Conservation (phyloP, 1,140 invertebrate species). For the Diachasma alloeum region DNA sequence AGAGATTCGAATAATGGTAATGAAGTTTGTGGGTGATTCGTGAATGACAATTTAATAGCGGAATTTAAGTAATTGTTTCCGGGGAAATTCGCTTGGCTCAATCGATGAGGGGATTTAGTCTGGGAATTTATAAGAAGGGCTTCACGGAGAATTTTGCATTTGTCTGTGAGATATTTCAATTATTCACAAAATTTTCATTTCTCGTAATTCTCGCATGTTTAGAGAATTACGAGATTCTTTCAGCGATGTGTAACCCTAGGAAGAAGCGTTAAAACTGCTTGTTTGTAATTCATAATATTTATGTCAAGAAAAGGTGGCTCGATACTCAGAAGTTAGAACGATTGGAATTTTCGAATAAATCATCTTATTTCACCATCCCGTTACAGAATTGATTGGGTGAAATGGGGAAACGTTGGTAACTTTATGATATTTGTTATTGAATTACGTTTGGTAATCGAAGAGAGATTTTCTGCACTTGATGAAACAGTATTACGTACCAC, state of each 20-base stretch:
- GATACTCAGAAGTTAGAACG: not conserved
- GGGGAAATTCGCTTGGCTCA: too few species aligned
- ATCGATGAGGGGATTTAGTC: too few species aligned
- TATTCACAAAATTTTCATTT: too few species aligned
- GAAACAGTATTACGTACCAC: not conserved
- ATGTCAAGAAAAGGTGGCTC: too few species aligned
- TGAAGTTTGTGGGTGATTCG: not conserved
- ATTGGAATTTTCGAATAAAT: not conserved
- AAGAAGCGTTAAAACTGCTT: too few species aligned
- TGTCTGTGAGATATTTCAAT: too few species aligned
- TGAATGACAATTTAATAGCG: not conserved
- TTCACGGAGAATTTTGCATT: too few species aligned
- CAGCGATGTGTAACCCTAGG: too few species aligned
- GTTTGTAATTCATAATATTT: too few species aligned
- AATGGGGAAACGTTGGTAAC: not conserved
- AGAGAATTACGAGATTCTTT: too few species aligned
- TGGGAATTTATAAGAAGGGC: too few species aligned
- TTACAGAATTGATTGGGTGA: not conserved
- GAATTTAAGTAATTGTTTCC: not conserved
- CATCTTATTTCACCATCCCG: not conserved
- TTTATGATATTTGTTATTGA: not conserved
- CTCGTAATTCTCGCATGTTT: too few species aligned
- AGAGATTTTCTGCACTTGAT: slow-evolving; percentile 4
- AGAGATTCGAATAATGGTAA: not conserved
- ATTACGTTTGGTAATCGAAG: not conserved